Conservation (phyloP, 2,797 vertebrate genomes). For the Capromys pilorides region DNA sequence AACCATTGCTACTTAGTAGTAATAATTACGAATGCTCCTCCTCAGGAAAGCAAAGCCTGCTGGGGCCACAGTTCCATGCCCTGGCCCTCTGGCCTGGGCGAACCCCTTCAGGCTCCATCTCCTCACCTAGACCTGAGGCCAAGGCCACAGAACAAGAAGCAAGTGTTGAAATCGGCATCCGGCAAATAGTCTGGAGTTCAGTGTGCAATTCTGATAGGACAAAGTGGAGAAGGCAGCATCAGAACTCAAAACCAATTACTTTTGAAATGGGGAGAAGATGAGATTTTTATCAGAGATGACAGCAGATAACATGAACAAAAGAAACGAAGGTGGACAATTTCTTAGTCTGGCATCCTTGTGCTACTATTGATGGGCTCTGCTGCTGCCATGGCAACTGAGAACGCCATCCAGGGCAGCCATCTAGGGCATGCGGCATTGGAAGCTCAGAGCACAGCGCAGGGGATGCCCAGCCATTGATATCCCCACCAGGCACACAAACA, state of each 20-base stretch:
- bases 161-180: neutral
- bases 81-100: neutral
- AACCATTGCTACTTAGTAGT: neutral
- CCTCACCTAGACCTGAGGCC: neutral
- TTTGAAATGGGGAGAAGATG: neutral
- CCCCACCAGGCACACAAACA: neutral
- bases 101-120: rapidly evolving
- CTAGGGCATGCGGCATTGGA: neutral
- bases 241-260: conserved; percentile 9
- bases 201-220: neutral
- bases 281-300: neutral
- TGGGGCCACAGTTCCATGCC: neutral
- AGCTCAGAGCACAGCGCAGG: neutral
- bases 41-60: neutral
- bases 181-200: neutral
- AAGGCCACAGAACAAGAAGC: neutral
- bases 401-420: neutral
- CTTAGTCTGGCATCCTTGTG: neutral
- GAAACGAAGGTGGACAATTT: neutral
- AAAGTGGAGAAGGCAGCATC: neutral
- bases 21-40: neutral
- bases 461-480: neutral
- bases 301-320: neutral
- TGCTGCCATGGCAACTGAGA: no score
- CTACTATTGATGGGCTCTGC: neutral